phyloP scores from a whole-genome alignment of 92 coral and sea anemone species.

The Parazoanthus swiftii region DNA sequence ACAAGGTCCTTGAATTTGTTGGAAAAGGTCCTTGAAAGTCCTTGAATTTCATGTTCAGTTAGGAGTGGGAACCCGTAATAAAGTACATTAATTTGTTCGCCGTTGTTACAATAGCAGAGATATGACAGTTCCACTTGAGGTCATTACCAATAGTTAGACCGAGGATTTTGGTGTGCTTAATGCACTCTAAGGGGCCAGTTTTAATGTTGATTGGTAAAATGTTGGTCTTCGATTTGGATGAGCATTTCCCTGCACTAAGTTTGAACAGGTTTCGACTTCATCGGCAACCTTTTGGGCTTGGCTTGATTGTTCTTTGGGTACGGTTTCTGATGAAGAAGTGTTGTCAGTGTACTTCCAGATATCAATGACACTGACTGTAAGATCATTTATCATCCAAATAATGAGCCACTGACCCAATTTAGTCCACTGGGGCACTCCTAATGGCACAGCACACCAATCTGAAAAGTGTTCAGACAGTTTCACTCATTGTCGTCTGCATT shows the following conservation, averaged over 20 bases:
- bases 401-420: conserved; percentile 37
- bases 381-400: conserved; percentile 25
- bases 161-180: conserved; percentile 25
- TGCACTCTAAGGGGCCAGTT: not conserved
- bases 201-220: not conserved
- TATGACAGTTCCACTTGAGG: conserved; percentile 35
- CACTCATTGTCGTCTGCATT: conserved; percentile 9
- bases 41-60: too few relatives aligned
- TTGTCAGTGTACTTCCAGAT: conserved; percentile 19
- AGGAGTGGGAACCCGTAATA: not conserved
- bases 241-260: conserved; percentile 25
- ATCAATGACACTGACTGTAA: not conserved
- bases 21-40: too few relatives aligned
- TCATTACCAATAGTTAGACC: conserved; percentile 34
- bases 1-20: too few relatives aligned
- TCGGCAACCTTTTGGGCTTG: conserved; percentile 5
- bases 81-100: conserved; percentile 31
- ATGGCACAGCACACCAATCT: conserved; percentile 24
- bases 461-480: conserved; percentile 16
- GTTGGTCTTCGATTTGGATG: not conserved
- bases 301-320: conserved; percentile 8
- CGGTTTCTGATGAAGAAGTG: conserved; percentile 15
- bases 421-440: conserved; percentile 34
- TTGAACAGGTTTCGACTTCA: conserved; percentile 30
- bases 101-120: conserved; percentile 18